These are phyloP conservation scores for Helicoverpa assulta DNA, from an alignment of 2,888 invertebrate species.

Conservation along the genomic window DNA sequence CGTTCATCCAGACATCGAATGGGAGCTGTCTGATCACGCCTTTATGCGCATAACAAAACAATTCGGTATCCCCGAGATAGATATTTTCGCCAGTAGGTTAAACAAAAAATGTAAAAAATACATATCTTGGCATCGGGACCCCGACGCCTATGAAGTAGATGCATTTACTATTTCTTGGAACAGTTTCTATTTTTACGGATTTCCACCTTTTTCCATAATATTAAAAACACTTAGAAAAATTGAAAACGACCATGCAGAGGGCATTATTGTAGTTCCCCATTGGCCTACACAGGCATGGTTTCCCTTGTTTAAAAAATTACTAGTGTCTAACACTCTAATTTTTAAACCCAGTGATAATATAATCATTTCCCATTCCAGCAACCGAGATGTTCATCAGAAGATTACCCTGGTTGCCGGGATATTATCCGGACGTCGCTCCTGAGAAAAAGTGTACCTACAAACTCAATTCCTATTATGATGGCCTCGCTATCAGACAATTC, in stretches of 20 bases:
- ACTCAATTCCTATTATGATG: not conserved
- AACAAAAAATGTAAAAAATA: conserved; percentile 56
- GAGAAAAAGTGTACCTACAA: conserved; percentile 13
- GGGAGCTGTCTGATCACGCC: conserved; percentile 19
- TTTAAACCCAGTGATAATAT: not conserved
- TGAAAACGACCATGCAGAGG: conserved; percentile 14
- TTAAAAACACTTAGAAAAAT: conserved; percentile 24
- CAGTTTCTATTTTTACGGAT: conserved; percentile 50
- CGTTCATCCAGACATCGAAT: conserved; percentile 20
- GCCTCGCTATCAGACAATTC: conserved; percentile 4
- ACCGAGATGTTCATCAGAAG: conserved; percentile 19
- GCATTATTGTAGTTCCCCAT: conserved; percentile 13
- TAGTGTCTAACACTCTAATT: not conserved
- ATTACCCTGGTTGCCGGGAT: conserved; percentile 50
- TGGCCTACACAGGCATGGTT: conserved; percentile 36
- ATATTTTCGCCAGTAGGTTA: conserved; percentile 55
- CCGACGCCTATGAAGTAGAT: conserved; percentile 45
- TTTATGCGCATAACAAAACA: not conserved
- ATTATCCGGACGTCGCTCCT: conserved; percentile 40
- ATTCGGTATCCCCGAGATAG: conserved; percentile 49
- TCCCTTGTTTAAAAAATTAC: conserved; percentile 3
- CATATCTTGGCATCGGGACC: conserved; percentile 56
- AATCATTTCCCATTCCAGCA: conserved; percentile 17
- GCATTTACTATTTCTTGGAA: conserved; percentile 59
- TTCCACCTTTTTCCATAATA: conserved; percentile 27